Base-by-base conservation (phyloP, 2,888 invertebrate genomes). In the Zhuqinia jingwanae region DNA sequence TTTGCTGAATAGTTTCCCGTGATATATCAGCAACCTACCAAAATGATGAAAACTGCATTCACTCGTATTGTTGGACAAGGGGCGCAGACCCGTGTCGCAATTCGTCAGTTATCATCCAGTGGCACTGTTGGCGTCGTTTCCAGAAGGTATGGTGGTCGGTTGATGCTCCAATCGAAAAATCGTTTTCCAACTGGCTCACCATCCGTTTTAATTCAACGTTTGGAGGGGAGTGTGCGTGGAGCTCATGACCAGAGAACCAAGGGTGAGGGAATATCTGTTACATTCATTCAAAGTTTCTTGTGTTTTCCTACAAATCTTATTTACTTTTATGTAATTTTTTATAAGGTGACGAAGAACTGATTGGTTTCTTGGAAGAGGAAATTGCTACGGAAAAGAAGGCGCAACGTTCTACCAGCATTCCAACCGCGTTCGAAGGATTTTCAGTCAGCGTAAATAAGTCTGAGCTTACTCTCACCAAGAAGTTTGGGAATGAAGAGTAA, bases 281-380 rank as follows among this genome's bases (percentile, higher is more conserved):
- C 36, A 3, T 36, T 36, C 36, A 36, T 36, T 36, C 8, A 36
- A 36, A 36, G 3, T 36, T 5, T 30, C n/a, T 42, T 42, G 20
- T 6, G 2, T 10, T 58, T n/a, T n/a, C n/a, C n/a, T n/a, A n/a
- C n/a, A n/a, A 36, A 36, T 36, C 36, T 36, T 8, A 36, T 6
- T 70, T 45, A 45, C 6, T 36, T 82, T 45, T 73, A 27, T 3
- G 30, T n/a, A n/a, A n/a, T n/a, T n/a, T n/a, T n/a, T 91, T 8
- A 36, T 36, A 3, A 97, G 97, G 96, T 91, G 97, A 97, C 92
- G 94, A 95, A 90, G 97, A 97, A 92, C 93, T 99, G 75, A 96
- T 97, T 0, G 97, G 97, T 92, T 99, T 98, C 92, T 93, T 99
- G 30, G 95, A 96, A 0, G 97, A 99, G 92, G 99, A 99, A 93